Base-by-base conservation (phyloP, 2,888 invertebrate species). In the Lithophane semibrunnea region DNA sequence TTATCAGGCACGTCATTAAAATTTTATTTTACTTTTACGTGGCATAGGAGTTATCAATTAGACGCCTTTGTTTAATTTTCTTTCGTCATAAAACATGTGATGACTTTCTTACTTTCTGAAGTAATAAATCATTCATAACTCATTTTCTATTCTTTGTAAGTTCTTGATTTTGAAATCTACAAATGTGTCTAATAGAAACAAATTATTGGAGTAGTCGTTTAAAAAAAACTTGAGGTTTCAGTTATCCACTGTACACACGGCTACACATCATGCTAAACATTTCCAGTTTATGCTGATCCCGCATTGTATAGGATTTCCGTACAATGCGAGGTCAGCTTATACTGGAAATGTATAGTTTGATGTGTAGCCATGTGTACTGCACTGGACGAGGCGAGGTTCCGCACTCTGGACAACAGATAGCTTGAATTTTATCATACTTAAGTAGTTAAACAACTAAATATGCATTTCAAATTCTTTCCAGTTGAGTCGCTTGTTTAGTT, bases 1-100 rank as follows among this genome's bases (percentile, higher is more conserved):
- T 70, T 82, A 68, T 85, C 71, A 65, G 77, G 29, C 86, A 77
- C 71, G 74, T 58, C 29, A 82, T 85, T 74, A 82, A 82, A 77
- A 47, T 49, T 71, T 77, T 81, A 75, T 75, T 65, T 65, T 37
- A n/a, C 42, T 75, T 82, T 76, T 70, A 74, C 42, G 64, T 47
- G 73, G 47, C 29, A 42, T 72, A 21, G 47, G 44, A 60, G 24
- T 13, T 64, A 75, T 73, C 75, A 84, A 84, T 85, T 84, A 85
- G 75, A 63, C 24, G 42, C 16, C 21, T 68, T 68, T 60, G 56
- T 13, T 47, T 0, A 44, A 10, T n/a, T 47, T 54, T 42, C 13
- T 66, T 74, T 47, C 8, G 2, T 66, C 13, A 10, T n/a, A 21
- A 79, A 69, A 21, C 16, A 24, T 42, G 10, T 64, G 7, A 16